Evolutionary conservation across 1,140 invertebrate species (phyloP), one percentile per base, ranked within the genome.

Genomic region (Watersipora subatra): DNA sequence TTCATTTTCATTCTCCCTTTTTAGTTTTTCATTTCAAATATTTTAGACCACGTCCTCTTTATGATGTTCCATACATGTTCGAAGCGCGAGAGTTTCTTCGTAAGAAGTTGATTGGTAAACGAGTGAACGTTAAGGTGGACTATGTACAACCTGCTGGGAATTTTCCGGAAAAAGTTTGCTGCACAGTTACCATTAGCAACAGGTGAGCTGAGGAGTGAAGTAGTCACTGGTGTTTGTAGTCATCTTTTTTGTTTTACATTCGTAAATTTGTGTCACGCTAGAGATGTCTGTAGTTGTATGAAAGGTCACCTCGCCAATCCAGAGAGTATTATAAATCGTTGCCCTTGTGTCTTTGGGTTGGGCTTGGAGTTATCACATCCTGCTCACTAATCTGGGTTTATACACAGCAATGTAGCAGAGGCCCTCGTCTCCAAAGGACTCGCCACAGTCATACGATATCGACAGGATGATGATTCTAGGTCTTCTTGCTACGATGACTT

Each of bases 31-130:
- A n/a, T n/a, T n/a, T n/a, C n/a, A n/a, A n/a, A n/a, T n/a, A n/a
- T n/a, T n/a, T n/a, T 76, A 85, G 86, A 77, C 87, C 88, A 73
- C 84, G 90, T 67, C 91, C 93, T 1, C 84, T 99, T 0, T 99
- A 98, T 76, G 95, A 99, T 73, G 90, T 97, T 73, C 95, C 95
- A 2, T 95, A 89, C 85, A 93, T 99, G 90, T 97, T 90, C 78
- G 95, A 99, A 79, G 94, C 94, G 0, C 85, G 97, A 67, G 97
- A 99, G 83, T 98, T 92, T 76, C 81, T 99, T 1, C 85, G 97
- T 28, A 97, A 97, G 75, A 93, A 94, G 77, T 83, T 98, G 0
- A 90, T 99, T 75, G 92, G 93, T 1, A 98, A 99, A 78, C 64
- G 80, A 78, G 78, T 96, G 0, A 89, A 90, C 73, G 89, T 97